phyloP scores from a whole-genome alignment of 2,888 invertebrate species.

The Thymelicus lineola region DNA sequence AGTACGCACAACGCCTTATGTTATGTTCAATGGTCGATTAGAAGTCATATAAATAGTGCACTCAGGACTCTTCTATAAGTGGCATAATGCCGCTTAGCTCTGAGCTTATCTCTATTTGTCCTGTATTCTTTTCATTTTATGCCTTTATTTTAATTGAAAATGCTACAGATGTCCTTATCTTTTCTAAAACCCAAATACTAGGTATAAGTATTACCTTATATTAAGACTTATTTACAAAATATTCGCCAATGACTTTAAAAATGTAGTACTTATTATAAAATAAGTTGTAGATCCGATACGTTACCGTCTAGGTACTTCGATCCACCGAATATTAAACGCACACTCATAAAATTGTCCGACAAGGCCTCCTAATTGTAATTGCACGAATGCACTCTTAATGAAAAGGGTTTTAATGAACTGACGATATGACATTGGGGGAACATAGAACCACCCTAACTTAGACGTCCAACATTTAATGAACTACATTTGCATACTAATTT shows the following conservation, averaged over 20 bases:
- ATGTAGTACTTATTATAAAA: no score
- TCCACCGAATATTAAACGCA: slow-evolving; percentile 16
- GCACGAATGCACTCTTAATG: slow-evolving; percentile 65
- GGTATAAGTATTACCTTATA: no score
- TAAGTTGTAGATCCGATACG: background rate
- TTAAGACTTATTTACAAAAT: no score
- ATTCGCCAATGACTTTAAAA: no score
- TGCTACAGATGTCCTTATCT: no score
- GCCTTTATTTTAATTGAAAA: no score
- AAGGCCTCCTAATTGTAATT: slow-evolving; percentile 63
- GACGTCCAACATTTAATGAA: slow-evolving; percentile 47
- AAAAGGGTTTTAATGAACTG: slow-evolving; percentile 72
- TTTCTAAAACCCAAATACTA: no score
- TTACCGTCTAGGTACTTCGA: background rate
- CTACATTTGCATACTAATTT: slow-evolving; percentile 37
- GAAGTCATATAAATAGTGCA: slow-evolving; percentile 28
- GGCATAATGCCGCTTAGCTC: background rate
- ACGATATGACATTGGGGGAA: slow-evolving; percentile 54
- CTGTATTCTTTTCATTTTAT: no score
- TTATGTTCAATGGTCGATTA: slow-evolving; percentile 20
- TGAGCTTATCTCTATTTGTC: background rate
- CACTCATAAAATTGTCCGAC: slow-evolving; percentile 45
- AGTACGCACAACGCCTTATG: background rate
- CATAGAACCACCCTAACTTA: slow-evolving; percentile 48
- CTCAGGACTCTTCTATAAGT: slow-evolving; percentile 15